Evolutionary conservation across 2,797 vertebrate species (phyloP).

Genomic region (Galago senegalensis): DNA sequence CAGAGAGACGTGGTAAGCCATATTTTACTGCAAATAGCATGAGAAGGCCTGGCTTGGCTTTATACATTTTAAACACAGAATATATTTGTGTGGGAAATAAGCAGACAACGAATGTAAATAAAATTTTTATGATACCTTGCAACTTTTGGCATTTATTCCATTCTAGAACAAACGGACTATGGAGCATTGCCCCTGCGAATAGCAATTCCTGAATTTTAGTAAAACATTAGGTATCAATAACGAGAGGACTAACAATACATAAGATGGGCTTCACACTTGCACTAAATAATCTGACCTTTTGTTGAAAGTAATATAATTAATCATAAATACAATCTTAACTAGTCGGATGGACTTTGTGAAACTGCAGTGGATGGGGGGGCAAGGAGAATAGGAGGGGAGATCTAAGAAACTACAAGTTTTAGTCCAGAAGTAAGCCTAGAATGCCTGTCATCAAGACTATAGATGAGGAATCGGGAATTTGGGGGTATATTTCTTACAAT

Average conservation of each 20-base stretch:
- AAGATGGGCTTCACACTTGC: conserved; percentile 29
- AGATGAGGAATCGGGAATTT: conserved; percentile 25
- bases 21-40: conserved; percentile 97
- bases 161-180: conserved; percentile 21
- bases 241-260: neutral
- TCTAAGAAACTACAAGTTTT: conserved; percentile 6
- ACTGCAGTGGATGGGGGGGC: neutral
- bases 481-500: conserved; percentile 12
- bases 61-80: conserved; percentile 90
- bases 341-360: neutral
- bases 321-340: neutral
- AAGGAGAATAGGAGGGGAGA: conserved; percentile 4
- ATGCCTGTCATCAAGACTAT: neutral
- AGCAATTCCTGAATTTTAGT: conserved; percentile 72
- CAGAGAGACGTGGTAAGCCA: conserved; percentile 91
- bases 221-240: conserved; percentile 9
- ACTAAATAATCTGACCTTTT: neutral
- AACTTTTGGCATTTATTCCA: conserved; percentile 69
- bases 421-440: neutral
- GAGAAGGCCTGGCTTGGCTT: conserved; percentile 92
- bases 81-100: conserved; percentile 91
- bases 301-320: conserved; percentile 41
- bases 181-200: neutral
- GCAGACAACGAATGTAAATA: conserved; percentile 88
- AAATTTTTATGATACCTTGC: conserved; percentile 89